Evolutionary conservation across 2,797 vertebrate genomes (phyloP).

Genomic region (Saguinus oedipus): DNA sequence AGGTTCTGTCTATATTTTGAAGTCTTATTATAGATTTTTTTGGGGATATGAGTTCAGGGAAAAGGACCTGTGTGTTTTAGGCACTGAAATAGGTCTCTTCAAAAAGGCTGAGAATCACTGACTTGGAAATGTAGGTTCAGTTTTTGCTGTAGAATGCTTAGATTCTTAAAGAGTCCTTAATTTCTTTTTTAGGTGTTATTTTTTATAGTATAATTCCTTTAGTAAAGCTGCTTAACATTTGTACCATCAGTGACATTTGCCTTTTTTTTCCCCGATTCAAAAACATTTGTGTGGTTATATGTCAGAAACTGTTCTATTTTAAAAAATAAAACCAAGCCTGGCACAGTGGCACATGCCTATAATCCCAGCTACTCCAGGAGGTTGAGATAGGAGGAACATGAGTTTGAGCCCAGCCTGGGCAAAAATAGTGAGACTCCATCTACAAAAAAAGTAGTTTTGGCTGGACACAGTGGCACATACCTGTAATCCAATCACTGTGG

Average conservation of each 20-base stretch:
- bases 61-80: neutral
- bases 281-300: neutral
- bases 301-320: conserved; percentile 22
- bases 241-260: neutral
- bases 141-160: conserved; percentile 3
- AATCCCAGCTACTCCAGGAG: neutral
- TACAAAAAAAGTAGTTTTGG: neutral
- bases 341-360: neutral
- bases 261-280: neutral
- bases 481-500: neutral
- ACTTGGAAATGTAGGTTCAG: conserved; percentile 34
- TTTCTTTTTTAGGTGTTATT: neutral
- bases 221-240: conserved; percentile 19
- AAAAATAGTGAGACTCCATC: neutral
- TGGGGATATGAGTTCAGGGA: neutral
- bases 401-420: neutral
- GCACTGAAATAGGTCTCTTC: conserved; percentile 7
- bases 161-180: conserved; percentile 14
- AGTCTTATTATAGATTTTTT: neutral
- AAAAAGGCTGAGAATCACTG: neutral
- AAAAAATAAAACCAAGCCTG: conserved; percentile 8
- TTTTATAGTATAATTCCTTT: conserved; percentile 33
- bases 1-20: neutral
- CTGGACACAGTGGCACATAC: neutral
- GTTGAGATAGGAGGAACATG: neutral